These are phyloP conservation scores for Maniola jurtina DNA, from an alignment of 1,140 invertebrate species.

Conservation along the genomic window DNA sequence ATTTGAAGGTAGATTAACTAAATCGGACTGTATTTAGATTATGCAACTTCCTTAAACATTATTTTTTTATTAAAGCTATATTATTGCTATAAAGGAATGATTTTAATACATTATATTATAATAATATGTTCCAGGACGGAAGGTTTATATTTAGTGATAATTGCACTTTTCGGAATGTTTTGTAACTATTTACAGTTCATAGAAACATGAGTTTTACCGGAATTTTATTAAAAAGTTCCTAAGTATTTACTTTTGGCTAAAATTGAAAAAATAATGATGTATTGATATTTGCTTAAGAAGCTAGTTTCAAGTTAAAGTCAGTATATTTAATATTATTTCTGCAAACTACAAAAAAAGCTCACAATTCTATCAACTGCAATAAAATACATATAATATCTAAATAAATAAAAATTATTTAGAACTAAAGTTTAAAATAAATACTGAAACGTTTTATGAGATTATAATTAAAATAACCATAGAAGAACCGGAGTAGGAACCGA, in stretches of 20 bases:
- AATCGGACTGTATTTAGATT: neutral
- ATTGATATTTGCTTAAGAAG: too few species aligned
- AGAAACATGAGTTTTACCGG: neutral
- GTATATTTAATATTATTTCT: too few species aligned
- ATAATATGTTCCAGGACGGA: slow-evolving; percentile 27
- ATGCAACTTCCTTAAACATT: neutral
- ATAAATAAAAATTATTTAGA: neutral
- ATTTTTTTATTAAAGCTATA: neutral
- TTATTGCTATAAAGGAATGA: slow-evolving; percentile 5
- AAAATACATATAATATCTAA: neutral
- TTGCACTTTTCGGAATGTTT: slow-evolving; percentile 38
- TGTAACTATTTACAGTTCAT: neutral
- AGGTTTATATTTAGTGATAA: slow-evolving; percentile 13
- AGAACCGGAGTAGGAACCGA: too few species aligned
- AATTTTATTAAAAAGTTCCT: neutral
- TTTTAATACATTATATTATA: neutral
- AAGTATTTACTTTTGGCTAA: neutral
- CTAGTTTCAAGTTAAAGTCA: too few species aligned
- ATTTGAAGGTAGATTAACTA: neutral
- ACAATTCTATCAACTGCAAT: neutral
- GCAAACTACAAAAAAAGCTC: neutral
- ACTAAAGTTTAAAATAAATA: neutral
- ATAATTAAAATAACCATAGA: neutral
- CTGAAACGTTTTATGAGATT: neutral
- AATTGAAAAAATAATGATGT: too few species aligned